A percentile compares a stretch with the other conserved stretches of the same genome.
These are phyloP conservation scores for Conus canariensis DNA, from an alignment of 2,888 invertebrate genomes.

Conservation along the genomic window DNA sequence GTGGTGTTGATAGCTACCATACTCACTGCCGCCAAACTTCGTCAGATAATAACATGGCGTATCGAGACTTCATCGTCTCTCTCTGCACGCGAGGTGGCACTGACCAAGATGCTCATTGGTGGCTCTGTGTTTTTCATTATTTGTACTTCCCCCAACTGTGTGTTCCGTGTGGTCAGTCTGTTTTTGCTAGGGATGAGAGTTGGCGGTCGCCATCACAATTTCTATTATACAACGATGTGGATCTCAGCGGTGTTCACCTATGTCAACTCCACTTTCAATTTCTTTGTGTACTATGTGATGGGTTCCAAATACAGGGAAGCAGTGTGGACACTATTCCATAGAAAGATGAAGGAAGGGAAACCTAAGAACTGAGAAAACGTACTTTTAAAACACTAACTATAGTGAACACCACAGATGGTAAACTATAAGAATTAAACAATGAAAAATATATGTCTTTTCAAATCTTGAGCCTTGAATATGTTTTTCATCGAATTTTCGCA, in stretches of 20 bases:
- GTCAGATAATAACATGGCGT: neutral
- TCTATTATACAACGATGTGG: neutral
- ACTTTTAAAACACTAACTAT: too few relatives aligned
- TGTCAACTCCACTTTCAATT: neutral
- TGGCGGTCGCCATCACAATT: neutral
- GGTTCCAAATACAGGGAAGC: neutral
- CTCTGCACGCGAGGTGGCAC: neutral
- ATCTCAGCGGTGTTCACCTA: neutral
- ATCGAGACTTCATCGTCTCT: neutral
- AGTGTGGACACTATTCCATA: neutral
- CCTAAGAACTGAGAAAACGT: too few relatives aligned
- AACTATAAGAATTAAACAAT: too few relatives aligned
- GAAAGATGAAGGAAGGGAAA: neutral
- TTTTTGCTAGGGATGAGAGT: neutral
- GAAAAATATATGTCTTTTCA: too few relatives aligned
- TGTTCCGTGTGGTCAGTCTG: neutral
- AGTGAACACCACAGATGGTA: too few relatives aligned
- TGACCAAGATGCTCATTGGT: constrained; percentile 16
- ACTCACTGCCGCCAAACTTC: neutral
- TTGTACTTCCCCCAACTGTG: neutral
- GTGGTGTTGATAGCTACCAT: neutral
- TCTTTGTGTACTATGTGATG: constrained; percentile 4
- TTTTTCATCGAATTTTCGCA: too few relatives aligned
- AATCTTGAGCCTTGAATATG: too few relatives aligned
- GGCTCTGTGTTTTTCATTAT: neutral